Evolutionary conservation across 2,797 vertebrate species (phyloP).

Genomic region (Sebastes taczanowskii): DNA sequence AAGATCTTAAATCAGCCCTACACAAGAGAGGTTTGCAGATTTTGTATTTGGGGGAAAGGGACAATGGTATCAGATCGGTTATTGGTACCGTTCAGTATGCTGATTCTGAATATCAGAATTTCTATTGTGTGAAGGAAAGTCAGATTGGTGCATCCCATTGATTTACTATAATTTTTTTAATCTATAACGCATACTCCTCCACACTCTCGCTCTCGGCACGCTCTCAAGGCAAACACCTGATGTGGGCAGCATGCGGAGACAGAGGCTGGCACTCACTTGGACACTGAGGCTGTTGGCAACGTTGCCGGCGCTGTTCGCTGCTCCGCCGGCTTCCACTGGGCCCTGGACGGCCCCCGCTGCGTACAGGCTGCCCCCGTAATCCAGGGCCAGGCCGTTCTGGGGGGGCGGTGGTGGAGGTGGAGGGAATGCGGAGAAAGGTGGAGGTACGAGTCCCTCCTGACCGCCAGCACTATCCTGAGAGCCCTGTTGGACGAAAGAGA

Average conservation of each 20-base stretch:
- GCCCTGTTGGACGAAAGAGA: conserved; percentile 66
- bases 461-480: conserved; percentile 84
- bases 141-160: neutral
- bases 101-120: neutral
- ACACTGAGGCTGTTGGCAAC: conserved; percentile 73
- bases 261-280: conserved; percentile 76
- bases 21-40: neutral
- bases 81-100: neutral
- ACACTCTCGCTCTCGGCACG: neutral
- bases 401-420: conserved; percentile 85
- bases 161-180: conserved; percentile 4
- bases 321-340: conserved; percentile 77
- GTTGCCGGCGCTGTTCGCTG: conserved; percentile 64
- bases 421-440: conserved; percentile 83
- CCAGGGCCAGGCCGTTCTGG: conserved; percentile 84
- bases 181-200: conserved; percentile 9
- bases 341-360: conserved; percentile 80
- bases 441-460: conserved; percentile 83
- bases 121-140: neutral
- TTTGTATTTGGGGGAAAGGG: neutral
- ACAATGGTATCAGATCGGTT: neutral
- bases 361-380: conserved; percentile 81
- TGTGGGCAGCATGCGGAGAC: conserved; percentile 36
- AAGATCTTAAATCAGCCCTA: neutral
- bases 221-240: conserved; percentile 27